Evolutionary conservation across 2,113 vertebrate genomes (phyloP).

Genomic region (Neodontobutis hainanensis): DNA sequence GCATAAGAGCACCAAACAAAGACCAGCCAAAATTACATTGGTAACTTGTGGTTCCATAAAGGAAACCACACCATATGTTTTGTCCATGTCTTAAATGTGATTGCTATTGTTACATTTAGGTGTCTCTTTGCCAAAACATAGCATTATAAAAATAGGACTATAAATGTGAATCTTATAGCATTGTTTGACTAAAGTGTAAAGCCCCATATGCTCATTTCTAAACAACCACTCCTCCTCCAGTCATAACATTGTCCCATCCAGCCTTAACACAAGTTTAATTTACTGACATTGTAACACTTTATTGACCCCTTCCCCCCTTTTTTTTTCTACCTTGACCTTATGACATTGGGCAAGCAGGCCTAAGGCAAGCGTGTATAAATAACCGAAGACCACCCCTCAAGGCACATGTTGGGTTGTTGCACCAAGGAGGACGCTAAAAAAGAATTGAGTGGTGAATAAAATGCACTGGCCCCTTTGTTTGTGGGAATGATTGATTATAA

Average conservation of each 20-base stretch:
- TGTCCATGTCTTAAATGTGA: background rate
- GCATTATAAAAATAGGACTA: background rate
- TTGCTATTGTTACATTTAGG: no score
- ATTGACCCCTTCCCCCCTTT: constrained; percentile 14
- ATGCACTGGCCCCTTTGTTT: constrained; percentile 47
- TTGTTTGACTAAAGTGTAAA: background rate
- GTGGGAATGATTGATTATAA: constrained; percentile 53
- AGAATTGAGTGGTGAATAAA: constrained; percentile 52
- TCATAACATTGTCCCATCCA: constrained; percentile 8
- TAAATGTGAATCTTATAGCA: no score
- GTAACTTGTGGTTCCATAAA: background rate
- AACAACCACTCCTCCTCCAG: constrained; percentile 5
- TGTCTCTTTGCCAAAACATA: background rate
- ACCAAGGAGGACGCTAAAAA: constrained; percentile 11
- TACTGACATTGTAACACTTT: constrained; percentile 40
- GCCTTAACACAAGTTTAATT: constrained; percentile 63
- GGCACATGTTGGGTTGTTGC: constrained; percentile 26
- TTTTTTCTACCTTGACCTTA: constrained; percentile 62
- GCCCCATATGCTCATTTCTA: background rate
- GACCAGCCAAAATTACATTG: constrained; percentile 5
- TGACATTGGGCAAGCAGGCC: constrained; percentile 54
- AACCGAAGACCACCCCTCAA: constrained; percentile 62
- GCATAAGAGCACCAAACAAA: constrained; percentile 28
- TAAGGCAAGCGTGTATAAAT: constrained; percentile 54
- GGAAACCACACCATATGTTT: background rate